phyloP scores from a whole-genome alignment of 2,113 vertebrate species.

The Aplodontia rufa region DNA sequence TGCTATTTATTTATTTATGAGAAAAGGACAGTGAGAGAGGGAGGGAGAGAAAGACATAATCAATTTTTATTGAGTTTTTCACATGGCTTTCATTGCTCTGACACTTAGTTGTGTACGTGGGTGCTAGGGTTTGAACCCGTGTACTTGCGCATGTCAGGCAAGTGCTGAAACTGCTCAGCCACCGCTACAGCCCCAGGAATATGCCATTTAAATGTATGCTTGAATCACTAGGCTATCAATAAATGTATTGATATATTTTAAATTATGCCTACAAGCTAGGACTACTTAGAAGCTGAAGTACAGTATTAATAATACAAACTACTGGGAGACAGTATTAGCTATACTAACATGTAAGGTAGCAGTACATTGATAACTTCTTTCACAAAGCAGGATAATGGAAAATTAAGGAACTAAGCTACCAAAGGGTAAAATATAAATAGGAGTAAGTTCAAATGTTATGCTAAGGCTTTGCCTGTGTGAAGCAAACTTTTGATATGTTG shows the following conservation, averaged over 20 bases:
- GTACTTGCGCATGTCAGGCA: too few relatives aligned
- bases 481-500: background rate
- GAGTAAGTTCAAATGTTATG: background rate
- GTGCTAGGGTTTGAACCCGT: too few relatives aligned
- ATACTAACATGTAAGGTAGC: fast-evolving
- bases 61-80: too few relatives aligned
- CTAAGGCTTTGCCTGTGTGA: background rate
- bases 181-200: too few relatives aligned
- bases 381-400: background rate
- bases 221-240: background rate
- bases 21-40: too few relatives aligned
- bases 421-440: background rate
- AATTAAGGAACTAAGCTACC: background rate
- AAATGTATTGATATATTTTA: background rate
- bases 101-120: too few relatives aligned
- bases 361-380: background rate
- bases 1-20: too few relatives aligned
- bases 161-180: too few relatives aligned
- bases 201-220: background rate
- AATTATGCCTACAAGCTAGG: background rate
- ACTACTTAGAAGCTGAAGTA: background rate
- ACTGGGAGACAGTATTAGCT: background rate
- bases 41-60: too few relatives aligned
- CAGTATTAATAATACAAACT: background rate
- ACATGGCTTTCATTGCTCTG: too few relatives aligned